Evolutionary conservation across 1,140 invertebrate genomes (phyloP).

Genomic region (Cyclina sinensis): DNA sequence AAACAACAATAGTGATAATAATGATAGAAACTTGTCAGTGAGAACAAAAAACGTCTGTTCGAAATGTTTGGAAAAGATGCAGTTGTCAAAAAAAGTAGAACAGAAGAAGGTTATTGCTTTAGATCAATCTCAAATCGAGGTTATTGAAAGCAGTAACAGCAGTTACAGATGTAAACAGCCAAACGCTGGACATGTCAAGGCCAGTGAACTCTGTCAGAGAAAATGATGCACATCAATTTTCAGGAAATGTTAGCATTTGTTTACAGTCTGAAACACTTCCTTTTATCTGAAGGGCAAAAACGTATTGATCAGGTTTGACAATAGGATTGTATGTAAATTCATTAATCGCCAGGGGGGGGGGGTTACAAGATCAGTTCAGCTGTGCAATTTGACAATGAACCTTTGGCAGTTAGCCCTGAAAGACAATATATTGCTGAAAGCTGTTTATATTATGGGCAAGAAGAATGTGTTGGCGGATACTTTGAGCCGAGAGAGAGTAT

Average conservation of each 20-base stretch:
- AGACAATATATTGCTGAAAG: conserved; percentile 11
- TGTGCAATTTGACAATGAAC: conserved; percentile 29
- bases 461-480: conserved; percentile 1
- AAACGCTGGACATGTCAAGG: conserved; percentile 45
- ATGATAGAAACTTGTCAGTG: not conserved
- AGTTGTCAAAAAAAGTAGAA: not conserved
- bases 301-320: conserved; percentile 45
- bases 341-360: conserved; percentile 33
- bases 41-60: not conserved
- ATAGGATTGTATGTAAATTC: conserved; percentile 20
- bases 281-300: conserved; percentile 4
- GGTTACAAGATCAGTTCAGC: conserved; percentile 1
- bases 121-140: conserved; percentile 22
- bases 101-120: not conserved
- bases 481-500: not conserved
- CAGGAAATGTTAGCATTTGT: conserved; percentile 42
- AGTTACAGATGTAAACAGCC: conserved; percentile 38
- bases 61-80: conserved; percentile 44
- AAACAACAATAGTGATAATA: too few relatives aligned
- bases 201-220: conserved; percentile 14
- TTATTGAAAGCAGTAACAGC: conserved; percentile 18
- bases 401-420: conserved; percentile 24
- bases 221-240: conserved; percentile 50
- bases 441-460: not conserved
- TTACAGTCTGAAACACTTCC: conserved; percentile 29